phyloP scores from a whole-genome alignment of 2,888 invertebrate genomes.

The Tetropium fuscum region DNA sequence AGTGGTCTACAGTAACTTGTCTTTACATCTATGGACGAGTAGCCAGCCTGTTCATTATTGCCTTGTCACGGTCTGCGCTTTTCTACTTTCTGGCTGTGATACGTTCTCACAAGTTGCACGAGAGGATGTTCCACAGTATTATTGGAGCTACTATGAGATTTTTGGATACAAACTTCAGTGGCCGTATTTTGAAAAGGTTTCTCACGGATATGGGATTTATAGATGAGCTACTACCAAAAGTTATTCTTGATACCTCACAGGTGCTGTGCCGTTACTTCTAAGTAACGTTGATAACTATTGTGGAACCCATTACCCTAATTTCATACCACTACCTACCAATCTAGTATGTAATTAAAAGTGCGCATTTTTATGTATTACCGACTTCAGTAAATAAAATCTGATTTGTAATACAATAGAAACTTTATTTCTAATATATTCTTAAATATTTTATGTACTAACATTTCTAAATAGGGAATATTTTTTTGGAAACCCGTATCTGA shows the following conservation, averaged over 20 bases:
- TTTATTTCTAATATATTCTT: no score
- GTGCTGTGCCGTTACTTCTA: no score
- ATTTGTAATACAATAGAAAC: no score
- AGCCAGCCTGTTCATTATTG: conserved; percentile 66
- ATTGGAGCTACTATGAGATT: conserved; percentile 73
- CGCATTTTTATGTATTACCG: no score
- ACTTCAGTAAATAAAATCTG: no score
- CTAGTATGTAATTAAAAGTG: no score
- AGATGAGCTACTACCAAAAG: conserved; percentile 79
- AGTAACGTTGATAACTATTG: no score
- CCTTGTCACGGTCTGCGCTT: conserved; percentile 72
- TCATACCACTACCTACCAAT: no score
- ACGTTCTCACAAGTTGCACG: conserved; percentile 78
- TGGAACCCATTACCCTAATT: no score
- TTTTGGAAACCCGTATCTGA: no score
- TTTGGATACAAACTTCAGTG: conserved; percentile 87
- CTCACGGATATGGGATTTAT: conserved; percentile 87
- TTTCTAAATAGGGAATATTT: no score
- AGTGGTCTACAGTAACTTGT: conserved; percentile 64
- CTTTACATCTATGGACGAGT: conserved; percentile 70
- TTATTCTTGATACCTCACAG: conserved; percentile 73
- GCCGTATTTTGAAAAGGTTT: conserved; percentile 83
- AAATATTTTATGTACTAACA: no score
- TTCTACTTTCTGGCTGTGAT: conserved; percentile 74
- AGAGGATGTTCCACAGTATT: conserved; percentile 75